Evolutionary conservation across 1,140 invertebrate genomes (phyloP), one percentile per base, ranked within the genome.

Genomic region (Delia radicum): DNA sequence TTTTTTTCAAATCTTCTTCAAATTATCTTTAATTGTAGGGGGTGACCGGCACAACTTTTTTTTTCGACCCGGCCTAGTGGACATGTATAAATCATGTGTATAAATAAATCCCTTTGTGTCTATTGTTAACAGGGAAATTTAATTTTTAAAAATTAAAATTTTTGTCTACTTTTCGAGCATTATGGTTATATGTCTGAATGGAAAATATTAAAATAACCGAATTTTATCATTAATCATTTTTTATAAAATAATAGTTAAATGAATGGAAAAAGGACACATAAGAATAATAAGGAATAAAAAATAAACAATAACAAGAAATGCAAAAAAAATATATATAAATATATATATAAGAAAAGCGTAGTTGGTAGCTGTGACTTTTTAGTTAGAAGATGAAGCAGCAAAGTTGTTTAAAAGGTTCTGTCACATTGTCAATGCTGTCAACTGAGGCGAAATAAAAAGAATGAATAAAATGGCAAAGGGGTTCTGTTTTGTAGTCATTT

Each of bases 381-480:
- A n/a, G n/a, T n/a, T n/a, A n/a, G n/a, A n/a, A n/a, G n/a, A n/a
- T n/a, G n/a, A n/a, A 21, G n/a, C 48, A 55, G 24, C 48, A 55
- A 55, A 55, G 48, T 55, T 55, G 48, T 18, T 55, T 55, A 55
- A 55, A 55, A 55, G 48, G 48, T 55, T 55, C 24, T 55, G 48
- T 55, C 48, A 55, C 48, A 55, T 55, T 55, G 48, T 24, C 48
- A 55, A 55, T 55, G 48, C 48, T 55, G 48, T 55, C 48, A 55
- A 55, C 48, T 55, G 48, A 55, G 48, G 48, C 48, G 48, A 55
- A 55, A 24, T 21, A 55, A 55, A 42, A 42, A 42, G 10, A 13
- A 42, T 15, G 10, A 13, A 42, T 15, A 42, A 42, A 10, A 55
- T 8, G 2, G 24, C 48, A 21, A 55, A 55, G 21, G 48, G 48